phyloP scores from a whole-genome alignment of 2,797 vertebrate genomes.

The Sebastes trivittatus region DNA sequence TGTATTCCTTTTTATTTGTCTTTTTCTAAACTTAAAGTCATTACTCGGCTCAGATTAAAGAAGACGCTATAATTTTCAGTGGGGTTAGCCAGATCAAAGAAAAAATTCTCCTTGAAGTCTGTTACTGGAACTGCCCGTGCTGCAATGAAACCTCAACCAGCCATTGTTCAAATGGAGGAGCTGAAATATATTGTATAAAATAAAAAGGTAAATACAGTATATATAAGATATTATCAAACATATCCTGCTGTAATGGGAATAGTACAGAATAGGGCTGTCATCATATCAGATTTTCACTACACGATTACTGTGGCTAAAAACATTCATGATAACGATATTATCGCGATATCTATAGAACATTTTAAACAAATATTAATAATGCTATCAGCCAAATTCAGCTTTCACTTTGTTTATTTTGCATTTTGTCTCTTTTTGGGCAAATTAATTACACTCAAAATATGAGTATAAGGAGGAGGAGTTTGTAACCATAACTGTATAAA shows the following conservation, averaged over 20 bases:
- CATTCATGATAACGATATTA: too few relatives aligned
- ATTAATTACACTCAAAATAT: too few relatives aligned
- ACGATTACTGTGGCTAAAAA: too few relatives aligned
- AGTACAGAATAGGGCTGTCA: background rate
- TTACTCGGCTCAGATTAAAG: slow-evolving; percentile 90
- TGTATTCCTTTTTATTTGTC: slow-evolving; percentile 92
- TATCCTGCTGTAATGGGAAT: background rate
- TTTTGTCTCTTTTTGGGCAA: too few relatives aligned
- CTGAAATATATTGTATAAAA: slow-evolving; percentile 71
- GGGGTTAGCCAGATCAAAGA: slow-evolving; percentile 88
- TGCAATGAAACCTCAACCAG: slow-evolving; percentile 78
- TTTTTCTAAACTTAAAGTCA: slow-evolving; percentile 92
- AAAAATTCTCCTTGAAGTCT: slow-evolving; percentile 90
- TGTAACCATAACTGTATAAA: accelerated
- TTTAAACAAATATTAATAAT: too few relatives aligned
- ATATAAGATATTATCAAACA: slow-evolving; percentile 15
- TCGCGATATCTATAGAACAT: too few relatives aligned
- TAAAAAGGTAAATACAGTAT: slow-evolving; percentile 48
- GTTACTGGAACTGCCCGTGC: slow-evolving; percentile 81
- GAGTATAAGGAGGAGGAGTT: too few relatives aligned
- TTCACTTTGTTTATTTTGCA: accelerated
- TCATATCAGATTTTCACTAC: background rate
- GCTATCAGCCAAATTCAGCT: too few relatives aligned
- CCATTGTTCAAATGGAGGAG: slow-evolving; percentile 79
- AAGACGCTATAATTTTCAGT: slow-evolving; percentile 90